Percentiles rank a stretch among this genome's conserved stretches.
Evolutionary conservation across 2,113 vertebrate genomes (phyloP).

Genomic region (Lasiurus borealis): DNA sequence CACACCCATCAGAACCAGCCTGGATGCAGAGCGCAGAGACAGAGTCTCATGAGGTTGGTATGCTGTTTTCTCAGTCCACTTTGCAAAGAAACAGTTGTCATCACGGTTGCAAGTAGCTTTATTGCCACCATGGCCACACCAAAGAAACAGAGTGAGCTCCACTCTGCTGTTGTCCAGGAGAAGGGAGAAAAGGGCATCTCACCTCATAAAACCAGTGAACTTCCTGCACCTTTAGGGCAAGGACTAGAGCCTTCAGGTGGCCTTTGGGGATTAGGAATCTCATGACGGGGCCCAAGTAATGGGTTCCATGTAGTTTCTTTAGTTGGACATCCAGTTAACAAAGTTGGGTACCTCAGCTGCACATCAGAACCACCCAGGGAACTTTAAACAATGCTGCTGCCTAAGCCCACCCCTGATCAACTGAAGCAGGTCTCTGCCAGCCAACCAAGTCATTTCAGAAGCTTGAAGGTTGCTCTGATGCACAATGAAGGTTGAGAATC

Average conservation of each 20-base stretch:
- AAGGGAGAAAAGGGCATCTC: background rate
- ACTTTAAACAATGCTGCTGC: background rate
- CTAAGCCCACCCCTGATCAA: background rate
- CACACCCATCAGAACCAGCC: background rate
- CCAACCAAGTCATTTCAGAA: background rate
- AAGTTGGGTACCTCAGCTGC: background rate
- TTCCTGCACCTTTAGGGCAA: background rate
- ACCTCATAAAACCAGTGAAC: background rate
- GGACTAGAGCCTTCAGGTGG: background rate
- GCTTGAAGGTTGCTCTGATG: background rate
- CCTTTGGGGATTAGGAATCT: background rate
- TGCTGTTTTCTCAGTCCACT: background rate
- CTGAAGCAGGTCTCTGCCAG: background rate
- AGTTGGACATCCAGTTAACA: background rate
- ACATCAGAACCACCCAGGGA: background rate
- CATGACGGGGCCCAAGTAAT: rapidly evolving
- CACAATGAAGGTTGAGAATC: background rate
- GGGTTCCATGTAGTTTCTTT: background rate
- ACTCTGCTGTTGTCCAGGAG: too few relatives aligned
- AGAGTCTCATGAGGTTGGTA: background rate
- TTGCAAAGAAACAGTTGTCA: background rate
- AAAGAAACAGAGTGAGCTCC: background rate
- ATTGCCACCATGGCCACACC: too few relatives aligned
- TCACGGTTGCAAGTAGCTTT: background rate
- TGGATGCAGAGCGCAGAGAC: background rate